Evolutionary conservation across 2,888 invertebrate genomes (phyloP).

Genomic region (Trimorus sp.): DNA sequence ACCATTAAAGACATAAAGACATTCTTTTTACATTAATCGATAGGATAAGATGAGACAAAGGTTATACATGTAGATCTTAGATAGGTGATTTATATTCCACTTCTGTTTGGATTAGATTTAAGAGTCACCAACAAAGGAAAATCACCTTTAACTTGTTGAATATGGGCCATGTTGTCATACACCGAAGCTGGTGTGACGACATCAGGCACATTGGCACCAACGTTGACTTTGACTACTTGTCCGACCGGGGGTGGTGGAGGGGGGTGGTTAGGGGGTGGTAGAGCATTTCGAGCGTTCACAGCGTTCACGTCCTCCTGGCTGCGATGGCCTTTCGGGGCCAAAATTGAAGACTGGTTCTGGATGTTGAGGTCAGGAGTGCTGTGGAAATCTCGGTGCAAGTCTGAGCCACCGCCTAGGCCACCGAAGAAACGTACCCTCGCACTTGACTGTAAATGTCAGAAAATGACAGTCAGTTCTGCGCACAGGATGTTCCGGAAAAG

Average conservation of each 20-base stretch:
- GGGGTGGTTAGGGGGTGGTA: slow-evolving; percentile 91
- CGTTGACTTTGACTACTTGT: slow-evolving; percentile 87
- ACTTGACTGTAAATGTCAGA: slow-evolving; percentile 81
- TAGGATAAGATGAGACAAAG: too few species aligned
- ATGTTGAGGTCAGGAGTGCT: slow-evolving; percentile 91
- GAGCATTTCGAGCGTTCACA: slow-evolving; percentile 81
- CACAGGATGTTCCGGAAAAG: too few species aligned
- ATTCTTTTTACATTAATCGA: too few species aligned
- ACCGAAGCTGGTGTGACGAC: slow-evolving; percentile 79
- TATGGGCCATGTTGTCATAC: slow-evolving; percentile 80
- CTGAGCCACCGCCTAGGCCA: slow-evolving; percentile 80
- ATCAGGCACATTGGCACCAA: slow-evolving; percentile 80
- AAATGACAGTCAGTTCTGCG: too few species aligned
- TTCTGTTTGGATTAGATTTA: too few species aligned
- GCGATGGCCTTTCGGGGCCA: slow-evolving; percentile 83
- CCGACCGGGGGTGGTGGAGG: slow-evolving; percentile 91
- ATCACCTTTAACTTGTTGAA: slow-evolving; percentile 82
- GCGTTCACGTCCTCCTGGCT: slow-evolving; percentile 88
- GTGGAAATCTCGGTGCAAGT: slow-evolving; percentile 91
- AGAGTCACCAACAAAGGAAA: too few species aligned
- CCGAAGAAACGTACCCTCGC: slow-evolving; percentile 83
- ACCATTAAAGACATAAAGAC: too few species aligned
- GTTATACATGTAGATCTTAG: too few species aligned
- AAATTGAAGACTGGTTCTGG: slow-evolving; percentile 75
- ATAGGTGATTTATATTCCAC: too few species aligned